A percentile compares a stretch with the other conserved stretches of the same genome.
Evolutionary conservation across 1,140 invertebrate species (phyloP).

Genomic region (Penaeus japonicus): DNA sequence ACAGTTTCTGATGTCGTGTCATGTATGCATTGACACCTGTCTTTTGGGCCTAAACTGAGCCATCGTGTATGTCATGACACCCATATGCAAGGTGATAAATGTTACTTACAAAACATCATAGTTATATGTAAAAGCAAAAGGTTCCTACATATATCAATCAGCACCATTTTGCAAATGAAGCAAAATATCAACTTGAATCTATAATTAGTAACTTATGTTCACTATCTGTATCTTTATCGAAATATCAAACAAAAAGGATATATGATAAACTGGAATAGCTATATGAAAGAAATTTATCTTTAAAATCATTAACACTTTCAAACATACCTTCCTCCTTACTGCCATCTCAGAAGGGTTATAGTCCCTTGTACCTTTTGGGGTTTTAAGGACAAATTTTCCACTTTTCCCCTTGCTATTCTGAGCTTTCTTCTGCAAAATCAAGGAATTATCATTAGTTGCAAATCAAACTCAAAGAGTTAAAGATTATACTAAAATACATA

Average conservation of each 20-base stretch:
- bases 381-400: conserved; percentile 61
- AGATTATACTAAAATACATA: not conserved
- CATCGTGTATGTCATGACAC: no score
- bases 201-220: no score
- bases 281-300: not conserved
- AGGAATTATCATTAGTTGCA: not conserved
- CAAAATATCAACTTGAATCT: no score
- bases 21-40: no score
- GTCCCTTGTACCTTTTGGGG: conserved; percentile 89
- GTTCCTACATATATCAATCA: not conserved
- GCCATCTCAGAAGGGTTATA: conserved; percentile 95
- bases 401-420: conserved; percentile 66
- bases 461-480: not conserved
- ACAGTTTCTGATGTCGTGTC: no score
- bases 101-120: no score
- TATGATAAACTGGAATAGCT: not conserved
- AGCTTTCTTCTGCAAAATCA: conserved; percentile 38
- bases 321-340: conserved; percentile 72
- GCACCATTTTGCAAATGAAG: not conserved
- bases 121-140: no score
- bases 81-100: no score
- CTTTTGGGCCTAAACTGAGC: no score
- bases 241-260: not conserved
- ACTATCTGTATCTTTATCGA: not conserved
- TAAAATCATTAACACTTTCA: not conserved